Conservation (phyloP, 2,797 vertebrate species). For the Thaleichthys pacificus region DNA sequence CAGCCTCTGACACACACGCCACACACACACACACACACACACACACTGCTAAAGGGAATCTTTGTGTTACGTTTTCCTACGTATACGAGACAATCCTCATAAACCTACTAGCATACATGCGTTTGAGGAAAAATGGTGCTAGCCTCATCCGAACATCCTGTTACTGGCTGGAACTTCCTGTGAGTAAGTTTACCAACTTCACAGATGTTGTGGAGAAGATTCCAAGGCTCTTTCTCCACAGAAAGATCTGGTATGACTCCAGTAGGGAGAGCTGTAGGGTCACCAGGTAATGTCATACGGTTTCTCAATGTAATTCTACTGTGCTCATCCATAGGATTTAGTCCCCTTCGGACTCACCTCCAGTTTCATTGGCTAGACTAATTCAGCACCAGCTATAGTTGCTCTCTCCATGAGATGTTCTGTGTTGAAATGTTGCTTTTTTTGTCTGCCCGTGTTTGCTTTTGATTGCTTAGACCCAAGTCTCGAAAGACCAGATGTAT, state of each 20-base stretch:
- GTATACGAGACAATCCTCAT: conserved; percentile 28
- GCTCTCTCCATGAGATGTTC: neutral
- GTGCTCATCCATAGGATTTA: neutral
- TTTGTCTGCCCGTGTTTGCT: neutral
- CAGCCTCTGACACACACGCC: conserved; percentile 16
- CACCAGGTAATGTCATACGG: neutral
- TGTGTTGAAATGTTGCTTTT: neutral
- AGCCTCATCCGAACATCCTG: conserved; percentile 6
- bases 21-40: neutral
- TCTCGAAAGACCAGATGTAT: too few species aligned
- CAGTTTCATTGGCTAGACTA: neutral
- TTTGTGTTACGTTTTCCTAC: conserved; percentile 36
- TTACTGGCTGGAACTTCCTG: conserved; percentile 17
- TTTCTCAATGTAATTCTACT: neutral
- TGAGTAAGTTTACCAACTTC: conserved; percentile 1
- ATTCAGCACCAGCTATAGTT: too few species aligned
- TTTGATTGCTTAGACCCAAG: neutral
- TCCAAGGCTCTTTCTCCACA: neutral
- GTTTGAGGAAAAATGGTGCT: conserved; percentile 25
- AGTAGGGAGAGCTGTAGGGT: neutral
- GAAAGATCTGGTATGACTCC: neutral
- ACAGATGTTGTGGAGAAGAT: neutral
- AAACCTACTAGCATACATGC: conserved; percentile 20
- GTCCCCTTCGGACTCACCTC: neutral
- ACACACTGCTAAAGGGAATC: conserved; percentile 27